These are phyloP conservation scores for Mechanitis mazaeus DNA, from an alignment of 2,888 invertebrate species.

Conservation along the genomic window DNA sequence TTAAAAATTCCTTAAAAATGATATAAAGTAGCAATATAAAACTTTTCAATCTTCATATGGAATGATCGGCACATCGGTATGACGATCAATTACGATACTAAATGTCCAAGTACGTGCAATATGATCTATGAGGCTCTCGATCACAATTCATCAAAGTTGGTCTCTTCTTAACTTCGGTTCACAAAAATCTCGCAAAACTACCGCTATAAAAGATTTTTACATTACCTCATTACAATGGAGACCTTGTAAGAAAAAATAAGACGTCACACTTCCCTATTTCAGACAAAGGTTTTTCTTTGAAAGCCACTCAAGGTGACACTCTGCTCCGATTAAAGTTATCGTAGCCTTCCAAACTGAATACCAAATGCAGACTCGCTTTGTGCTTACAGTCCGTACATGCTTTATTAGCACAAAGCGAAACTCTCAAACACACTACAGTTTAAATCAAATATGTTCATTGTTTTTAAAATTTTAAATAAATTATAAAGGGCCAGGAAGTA, in stretches of 20 bases:
- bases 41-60: constrained; percentile 29
- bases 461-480: neutral
- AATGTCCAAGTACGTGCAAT: constrained; percentile 61
- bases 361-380: constrained; percentile 53
- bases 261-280: constrained; percentile 62
- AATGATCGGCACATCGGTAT: constrained; percentile 2
- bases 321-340: constrained; percentile 75
- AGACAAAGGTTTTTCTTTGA: constrained; percentile 70
- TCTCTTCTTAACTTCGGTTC: constrained; percentile 50
- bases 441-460: neutral
- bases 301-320: constrained; percentile 75
- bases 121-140: constrained; percentile 67
- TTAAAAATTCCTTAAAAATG: neutral
- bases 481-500: constrained; percentile 1
- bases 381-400: constrained; percentile 15
- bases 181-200: constrained; percentile 49
- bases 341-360: constrained; percentile 73
- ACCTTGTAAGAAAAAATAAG: constrained; percentile 68
- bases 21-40: constrained; percentile 15
- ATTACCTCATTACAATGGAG: constrained; percentile 58
- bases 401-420: constrained; percentile 12
- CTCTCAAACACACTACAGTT: neutral
- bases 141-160: constrained; percentile 66
- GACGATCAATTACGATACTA: constrained; percentile 50
- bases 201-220: constrained; percentile 59